phyloP scores from a whole-genome alignment of 2,888 invertebrate genomes.

The Venusia cambrica region DNA sequence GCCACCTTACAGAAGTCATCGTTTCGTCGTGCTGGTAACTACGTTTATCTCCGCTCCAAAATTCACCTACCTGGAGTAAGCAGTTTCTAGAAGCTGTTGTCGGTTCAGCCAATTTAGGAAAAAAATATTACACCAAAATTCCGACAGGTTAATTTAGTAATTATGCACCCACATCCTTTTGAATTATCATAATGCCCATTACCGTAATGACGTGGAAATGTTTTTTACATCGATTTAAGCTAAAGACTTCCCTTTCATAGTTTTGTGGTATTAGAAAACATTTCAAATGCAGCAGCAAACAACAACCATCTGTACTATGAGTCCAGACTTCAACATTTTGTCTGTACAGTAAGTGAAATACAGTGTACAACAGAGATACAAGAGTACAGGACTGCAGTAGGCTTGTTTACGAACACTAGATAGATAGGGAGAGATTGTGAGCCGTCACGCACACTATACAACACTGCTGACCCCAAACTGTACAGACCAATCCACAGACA shows the following conservation, averaged over 20 bases:
- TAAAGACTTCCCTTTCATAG: slow-evolving; percentile 11
- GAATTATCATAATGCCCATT: slow-evolving; percentile 4
- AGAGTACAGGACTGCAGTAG: neutral
- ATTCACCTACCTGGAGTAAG: no score
- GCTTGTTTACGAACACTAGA: slow-evolving; percentile 7
- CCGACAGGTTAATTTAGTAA: slow-evolving; percentile 11
- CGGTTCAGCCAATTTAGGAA: no score
- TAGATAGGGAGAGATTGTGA: slow-evolving; percentile 10
- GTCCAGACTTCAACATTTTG: neutral
- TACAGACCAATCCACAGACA: slow-evolving; percentile 4
- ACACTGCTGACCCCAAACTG: slow-evolving; percentile 10
- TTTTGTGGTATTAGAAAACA: neutral
- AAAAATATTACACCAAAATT: no score
- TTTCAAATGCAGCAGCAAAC: neutral
- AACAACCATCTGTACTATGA: neutral
- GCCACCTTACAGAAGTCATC: no score
- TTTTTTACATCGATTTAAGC: slow-evolving; percentile 8
- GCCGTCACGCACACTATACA: slow-evolving; percentile 11
- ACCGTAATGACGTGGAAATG: slow-evolving; percentile 8
- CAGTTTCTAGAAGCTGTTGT: no score
- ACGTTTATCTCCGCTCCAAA: no score
- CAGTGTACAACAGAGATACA: neutral
- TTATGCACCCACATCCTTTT: slow-evolving; percentile 12
- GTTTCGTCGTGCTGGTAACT: no score
- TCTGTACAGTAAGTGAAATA: no score